Base-by-base conservation (phyloP, 1,140 invertebrate genomes). In the Steinernema khuongi region DNA sequence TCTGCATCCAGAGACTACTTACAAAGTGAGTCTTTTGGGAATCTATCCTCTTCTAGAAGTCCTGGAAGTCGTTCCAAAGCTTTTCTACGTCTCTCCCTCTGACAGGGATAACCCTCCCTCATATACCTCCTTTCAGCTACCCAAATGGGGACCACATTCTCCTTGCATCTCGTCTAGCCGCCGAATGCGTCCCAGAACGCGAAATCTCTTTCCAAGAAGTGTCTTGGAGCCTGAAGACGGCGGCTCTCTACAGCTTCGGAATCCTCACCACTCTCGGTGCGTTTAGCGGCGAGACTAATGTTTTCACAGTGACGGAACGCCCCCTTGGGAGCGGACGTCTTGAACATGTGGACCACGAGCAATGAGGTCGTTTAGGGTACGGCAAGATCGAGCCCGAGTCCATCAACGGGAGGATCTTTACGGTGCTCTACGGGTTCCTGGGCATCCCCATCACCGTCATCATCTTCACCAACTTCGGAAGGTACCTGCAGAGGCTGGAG, bases 371-470 rank as follows among this genome's bases (percentile, higher is more conserved):
- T 83, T 70, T 60, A 81, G 81, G 81, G 1, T 82, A 82, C 68
- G 81, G 81, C 14, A 82, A 81, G 69, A 80, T 82, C 31, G 81
- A 83, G 50, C 81, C 81, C 1, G 31, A 74, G 41, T 81, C 81
- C 17, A 74, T 76, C 0, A 76, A 81, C 28, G 81, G 81, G 1
- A 70, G 79, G 1, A 69, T 83, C 7, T 83, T 84, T 66, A 80
- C 81, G 36, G 81, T 83, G 22, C 72, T 83, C 72, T 83, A 82
- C 71, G 81, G 81, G 1, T 83, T 84, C 60, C 31, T 82, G 14
- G 81, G 81, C 0, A 83, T 83, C 31, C 81, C 81, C 0, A 75
- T 83, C 31, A 83, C 82, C 11, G 82, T 83, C 14, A 83, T 83
- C 50, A 80, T 83, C 26, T 76, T 83, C 36, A 82, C 81, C 17